Percentiles rank a stretch among this genome's conserved stretches.
These are phyloP conservation scores for Equus quagga DNA, from an alignment of 2,113 vertebrate genomes.

Conservation along the genomic window DNA sequence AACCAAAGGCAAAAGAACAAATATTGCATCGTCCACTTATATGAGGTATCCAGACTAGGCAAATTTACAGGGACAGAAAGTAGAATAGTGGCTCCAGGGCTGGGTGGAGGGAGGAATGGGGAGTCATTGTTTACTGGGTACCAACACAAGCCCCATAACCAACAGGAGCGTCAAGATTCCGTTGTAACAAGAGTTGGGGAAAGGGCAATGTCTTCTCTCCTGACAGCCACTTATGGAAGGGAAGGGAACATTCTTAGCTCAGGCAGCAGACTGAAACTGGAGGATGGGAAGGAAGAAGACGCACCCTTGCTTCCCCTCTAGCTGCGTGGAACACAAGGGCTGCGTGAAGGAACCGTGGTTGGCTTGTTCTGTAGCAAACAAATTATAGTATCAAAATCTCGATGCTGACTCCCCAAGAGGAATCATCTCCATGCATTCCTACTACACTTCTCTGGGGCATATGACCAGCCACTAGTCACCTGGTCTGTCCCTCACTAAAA, in stretches of 20 bases:
- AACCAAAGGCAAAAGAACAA: not conserved
- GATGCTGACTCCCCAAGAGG: not conserved
- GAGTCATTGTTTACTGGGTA: not conserved
- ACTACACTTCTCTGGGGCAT: not conserved
- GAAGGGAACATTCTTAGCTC: not conserved
- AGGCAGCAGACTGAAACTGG: not conserved
- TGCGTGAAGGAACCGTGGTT: not conserved
- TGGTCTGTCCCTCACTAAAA: conserved; percentile 51
- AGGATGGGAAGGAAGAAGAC: not conserved
- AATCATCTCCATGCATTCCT: not conserved
- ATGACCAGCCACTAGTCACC: not conserved
- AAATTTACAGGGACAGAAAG: not conserved
- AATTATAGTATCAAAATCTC: not conserved
- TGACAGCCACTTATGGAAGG: not conserved
- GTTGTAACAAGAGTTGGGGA: not conserved
- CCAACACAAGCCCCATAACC: not conserved
- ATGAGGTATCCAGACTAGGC: not conserved
- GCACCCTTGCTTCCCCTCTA: not conserved
- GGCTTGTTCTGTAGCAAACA: not conserved
- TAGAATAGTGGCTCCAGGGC: not conserved
- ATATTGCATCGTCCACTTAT: not conserved
- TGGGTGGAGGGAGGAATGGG: not conserved
- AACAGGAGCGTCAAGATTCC: not conserved
- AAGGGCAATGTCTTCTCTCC: not conserved
- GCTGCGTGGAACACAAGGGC: not conserved